phyloP scores from a whole-genome alignment of 2,797 vertebrate species.

The Schizothorax lantsangensis region DNA sequence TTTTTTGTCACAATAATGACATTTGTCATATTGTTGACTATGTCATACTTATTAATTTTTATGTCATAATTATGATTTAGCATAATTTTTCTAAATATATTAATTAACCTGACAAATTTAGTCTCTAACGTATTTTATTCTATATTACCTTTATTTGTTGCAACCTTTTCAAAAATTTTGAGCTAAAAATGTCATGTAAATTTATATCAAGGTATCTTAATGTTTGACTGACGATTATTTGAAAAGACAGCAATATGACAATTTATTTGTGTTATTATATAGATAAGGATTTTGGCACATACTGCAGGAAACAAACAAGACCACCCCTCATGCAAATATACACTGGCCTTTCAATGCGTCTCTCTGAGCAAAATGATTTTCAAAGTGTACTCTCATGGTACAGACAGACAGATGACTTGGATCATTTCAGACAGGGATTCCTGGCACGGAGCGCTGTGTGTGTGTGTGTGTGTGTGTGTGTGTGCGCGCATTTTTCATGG shows the following conservation, averaged over 20 bases:
- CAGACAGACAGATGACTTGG: conserved; percentile 52
- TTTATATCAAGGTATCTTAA: background rate
- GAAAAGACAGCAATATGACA: background rate
- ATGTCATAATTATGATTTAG: background rate
- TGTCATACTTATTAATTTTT: background rate
- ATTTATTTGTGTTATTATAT: background rate
- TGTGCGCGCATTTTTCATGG: conserved; percentile 26
- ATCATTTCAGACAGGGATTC: conserved; percentile 66
- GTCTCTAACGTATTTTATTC: background rate
- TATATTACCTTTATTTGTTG: background rate
- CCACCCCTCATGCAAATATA: background rate
- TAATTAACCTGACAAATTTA: background rate
- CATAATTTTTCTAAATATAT: background rate
- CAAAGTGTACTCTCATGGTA: conserved; percentile 17
- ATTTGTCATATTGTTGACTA: background rate
- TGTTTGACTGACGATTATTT: background rate
- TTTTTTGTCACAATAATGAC: background rate
- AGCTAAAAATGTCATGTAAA: background rate
- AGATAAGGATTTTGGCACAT: background rate
- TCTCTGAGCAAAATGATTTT: conserved; percentile 32
- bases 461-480: background rate
- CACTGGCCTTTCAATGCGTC: background rate
- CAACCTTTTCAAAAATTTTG: background rate
- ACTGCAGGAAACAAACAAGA: background rate
- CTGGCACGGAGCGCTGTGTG: conserved; percentile 63